Percentiles rank a stretch among this genome's conserved stretches.
These are phyloP conservation scores for Pseudopleuronectes americanus DNA, from an alignment of 2,797 vertebrate genomes.

Conservation along the genomic window DNA sequence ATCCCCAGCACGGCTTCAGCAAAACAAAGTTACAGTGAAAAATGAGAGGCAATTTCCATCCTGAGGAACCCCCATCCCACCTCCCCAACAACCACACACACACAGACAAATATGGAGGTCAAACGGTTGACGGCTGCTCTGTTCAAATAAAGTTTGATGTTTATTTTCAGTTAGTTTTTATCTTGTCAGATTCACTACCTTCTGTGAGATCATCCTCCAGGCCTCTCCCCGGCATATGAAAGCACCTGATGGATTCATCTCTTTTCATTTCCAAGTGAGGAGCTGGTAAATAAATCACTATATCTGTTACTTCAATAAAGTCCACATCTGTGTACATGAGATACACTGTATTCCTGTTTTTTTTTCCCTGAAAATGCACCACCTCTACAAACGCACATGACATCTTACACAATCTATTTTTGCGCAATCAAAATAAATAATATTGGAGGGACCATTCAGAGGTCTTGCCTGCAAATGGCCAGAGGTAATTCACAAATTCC, in stretches of 20 bases:
- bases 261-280: slow-evolving; percentile 1
- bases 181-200: slow-evolving; percentile 5
- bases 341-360: not conserved
- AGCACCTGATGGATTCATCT: not conserved
- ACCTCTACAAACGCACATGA: not conserved
- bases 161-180: slow-evolving; percentile 25
- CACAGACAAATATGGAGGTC: slow-evolving; percentile 32
- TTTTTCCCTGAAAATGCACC: not conserved
- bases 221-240: not conserved
- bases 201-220: not conserved
- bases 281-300: slow-evolving; percentile 18
- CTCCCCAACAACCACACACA: not conserved
- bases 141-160: slow-evolving; percentile 13
- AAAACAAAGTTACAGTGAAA: slow-evolving; percentile 65
- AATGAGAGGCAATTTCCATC: slow-evolving; percentile 49
- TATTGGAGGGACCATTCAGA: slow-evolving; percentile 29
- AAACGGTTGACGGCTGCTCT: slow-evolving; percentile 9
- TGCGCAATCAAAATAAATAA: slow-evolving; percentile 20
- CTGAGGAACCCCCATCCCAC: not conserved
- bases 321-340: slow-evolving; percentile 5
- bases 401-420: not conserved
- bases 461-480: slow-evolving; percentile 45
- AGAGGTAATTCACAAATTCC: slow-evolving; percentile 46
- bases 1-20: slow-evolving; percentile 51
- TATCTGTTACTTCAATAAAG: slow-evolving; percentile 9